Percentiles rank a stretch among this genome's conserved stretches.
These are phyloP conservation scores for Acropternis orthonyx DNA, from an alignment of 2,797 vertebrate genomes.

Conservation along the genomic window DNA sequence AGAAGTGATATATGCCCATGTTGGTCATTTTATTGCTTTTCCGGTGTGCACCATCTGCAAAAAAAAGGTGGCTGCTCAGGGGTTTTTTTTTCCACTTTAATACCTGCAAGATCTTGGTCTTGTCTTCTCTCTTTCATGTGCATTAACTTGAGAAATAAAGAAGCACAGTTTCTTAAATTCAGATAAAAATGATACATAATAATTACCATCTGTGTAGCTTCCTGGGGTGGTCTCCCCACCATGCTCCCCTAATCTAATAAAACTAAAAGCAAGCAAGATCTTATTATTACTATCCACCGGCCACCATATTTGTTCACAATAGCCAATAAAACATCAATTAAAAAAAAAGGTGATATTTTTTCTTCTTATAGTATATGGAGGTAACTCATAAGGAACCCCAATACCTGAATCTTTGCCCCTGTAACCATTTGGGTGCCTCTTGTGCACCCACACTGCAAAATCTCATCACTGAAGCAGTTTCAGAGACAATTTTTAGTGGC, in stretches of 20 bases:
- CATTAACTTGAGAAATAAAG: neutral
- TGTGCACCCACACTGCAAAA: rapidly evolving
- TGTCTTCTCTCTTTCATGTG: neutral
- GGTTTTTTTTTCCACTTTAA: neutral
- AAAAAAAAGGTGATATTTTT: neutral
- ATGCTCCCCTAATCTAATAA: neutral
- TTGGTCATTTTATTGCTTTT: neutral
- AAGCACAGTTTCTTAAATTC: neutral
- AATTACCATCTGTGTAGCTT: neutral
- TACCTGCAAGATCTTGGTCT: neutral
- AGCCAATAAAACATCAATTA: neutral
- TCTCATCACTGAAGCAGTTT: neutral
- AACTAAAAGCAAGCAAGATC: neutral
- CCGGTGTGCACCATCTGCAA: neutral
- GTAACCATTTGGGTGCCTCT: neutral
- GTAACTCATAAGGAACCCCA: neutral
- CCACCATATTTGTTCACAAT: neutral
- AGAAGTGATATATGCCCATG: neutral
- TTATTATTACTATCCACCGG: neutral
- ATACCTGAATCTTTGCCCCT: neutral
- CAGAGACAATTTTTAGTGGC: neutral
- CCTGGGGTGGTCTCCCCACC: neutral
- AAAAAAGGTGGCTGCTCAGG: conserved; percentile 8
- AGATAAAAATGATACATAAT: neutral
- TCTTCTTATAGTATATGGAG: neutral